Conservation (phyloP, 2,888 invertebrate species). For the Prosapia bicincta region DNA sequence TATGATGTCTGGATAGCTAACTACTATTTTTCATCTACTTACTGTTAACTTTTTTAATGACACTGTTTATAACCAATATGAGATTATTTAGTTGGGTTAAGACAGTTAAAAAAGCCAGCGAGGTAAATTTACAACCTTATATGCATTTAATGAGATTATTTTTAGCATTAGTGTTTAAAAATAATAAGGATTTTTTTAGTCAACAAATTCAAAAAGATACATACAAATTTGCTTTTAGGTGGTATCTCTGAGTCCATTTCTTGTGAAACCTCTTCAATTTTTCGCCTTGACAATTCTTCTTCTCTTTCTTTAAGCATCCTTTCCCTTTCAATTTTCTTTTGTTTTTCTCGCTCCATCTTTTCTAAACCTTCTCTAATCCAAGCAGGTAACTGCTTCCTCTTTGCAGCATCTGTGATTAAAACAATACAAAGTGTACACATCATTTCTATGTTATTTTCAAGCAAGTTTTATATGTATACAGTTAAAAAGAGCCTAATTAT, state of each 20-base stretch:
- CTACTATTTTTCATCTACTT: too few relatives aligned
- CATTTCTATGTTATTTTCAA: neutral
- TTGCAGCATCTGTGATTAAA: slow-evolving; percentile 67
- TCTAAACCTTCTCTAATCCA: slow-evolving; percentile 98
- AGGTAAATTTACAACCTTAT: too few relatives aligned
- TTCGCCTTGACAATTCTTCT: slow-evolving; percentile 49
- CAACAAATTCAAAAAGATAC: too few relatives aligned
- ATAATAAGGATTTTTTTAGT: neutral
- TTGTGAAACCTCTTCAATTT: slow-evolving; percentile 47
- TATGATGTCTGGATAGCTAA: too few relatives aligned
- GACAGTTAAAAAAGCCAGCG: too few relatives aligned
- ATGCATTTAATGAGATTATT: too few relatives aligned
- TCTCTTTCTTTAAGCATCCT: slow-evolving; percentile 62
- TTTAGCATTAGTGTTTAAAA: too few relatives aligned
- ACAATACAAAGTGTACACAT: neutral
- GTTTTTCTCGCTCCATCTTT: slow-evolving; percentile 95
- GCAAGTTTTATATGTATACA: too few relatives aligned
- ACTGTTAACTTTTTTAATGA: too few relatives aligned
- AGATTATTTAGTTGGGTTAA: too few relatives aligned
- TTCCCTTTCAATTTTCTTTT: slow-evolving; percentile 78
- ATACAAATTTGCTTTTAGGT: slow-evolving; percentile 53
- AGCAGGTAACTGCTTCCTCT: slow-evolving; percentile 87
- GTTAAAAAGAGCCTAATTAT: too few relatives aligned
- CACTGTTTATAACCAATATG: too few relatives aligned
- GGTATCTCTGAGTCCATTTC: slow-evolving; percentile 44